Base-by-base conservation (phyloP, 2,888 invertebrate genomes). In the Rambutsinella grinnellia region DNA sequence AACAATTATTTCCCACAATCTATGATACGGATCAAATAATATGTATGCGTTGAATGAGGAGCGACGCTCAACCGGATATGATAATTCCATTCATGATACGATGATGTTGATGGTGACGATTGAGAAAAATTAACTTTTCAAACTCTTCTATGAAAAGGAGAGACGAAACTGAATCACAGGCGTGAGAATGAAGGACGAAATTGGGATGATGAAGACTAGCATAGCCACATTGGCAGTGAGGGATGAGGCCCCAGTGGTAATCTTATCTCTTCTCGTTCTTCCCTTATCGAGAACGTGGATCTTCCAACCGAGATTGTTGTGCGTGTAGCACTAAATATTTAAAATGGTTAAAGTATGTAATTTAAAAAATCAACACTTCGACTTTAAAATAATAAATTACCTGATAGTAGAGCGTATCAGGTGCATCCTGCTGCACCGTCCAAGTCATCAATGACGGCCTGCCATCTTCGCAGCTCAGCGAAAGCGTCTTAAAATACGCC, bases 231-330 rank as follows among this genome's bases (percentile, higher is more conserved):
- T 36, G 67, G 75, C 56, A 36, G 21, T 28, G 27, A 66, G 47
- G 46, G 44, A 60, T 0, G 66, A 53, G 47, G 66, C 65, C n/a
- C n/a, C 49, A 17, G 23, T 36, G 15, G 66, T 66, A 19, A 67
- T 56, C 62, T 62, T 56, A 57, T 75, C 75, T 28, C 75, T 67
- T 56, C 75, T 67, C 62, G 46, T 75, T 51, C 75, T 54, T 19
- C 93, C 93, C 0, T 91, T 90, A 85, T 95, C 92, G 13, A 94
- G 91, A 2, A 96, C 93, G 86, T 94, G 91, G 84, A 96, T 96
- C 87, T 95, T 96, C 96, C 96, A 96, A 60, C 96, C 96, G 27
- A 96, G 88, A 86, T 95, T 93, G 82, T 92, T 93, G 88, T 96
- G 96, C n/a, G 93, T 92, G 88, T 94, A 96, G 87, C 96, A 96